phyloP scores from a whole-genome alignment of 1,140 invertebrate genomes.

The Atta colombica region DNA sequence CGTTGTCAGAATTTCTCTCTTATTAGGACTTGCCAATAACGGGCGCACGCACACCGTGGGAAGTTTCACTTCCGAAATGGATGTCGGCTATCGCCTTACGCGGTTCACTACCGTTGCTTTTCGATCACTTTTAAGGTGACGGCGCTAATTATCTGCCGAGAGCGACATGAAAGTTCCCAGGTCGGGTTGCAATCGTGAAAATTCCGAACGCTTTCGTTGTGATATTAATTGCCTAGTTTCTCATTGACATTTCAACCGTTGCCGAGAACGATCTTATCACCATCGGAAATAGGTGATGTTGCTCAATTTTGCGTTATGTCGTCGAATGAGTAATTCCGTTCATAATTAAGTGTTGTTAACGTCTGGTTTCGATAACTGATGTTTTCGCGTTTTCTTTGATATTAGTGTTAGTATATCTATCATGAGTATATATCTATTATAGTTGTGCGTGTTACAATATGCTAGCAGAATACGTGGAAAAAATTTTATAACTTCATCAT shows the following conservation, averaged over 20 bases:
- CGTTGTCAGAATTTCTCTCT: slow-evolving; percentile 51
- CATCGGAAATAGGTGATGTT: neutral
- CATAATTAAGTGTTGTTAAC: slow-evolving; percentile 9
- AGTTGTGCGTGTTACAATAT: neutral
- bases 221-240: slow-evolving; percentile 52
- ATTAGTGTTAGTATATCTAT: neutral
- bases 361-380: slow-evolving; percentile 2
- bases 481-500: neutral
- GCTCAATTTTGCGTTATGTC: slow-evolving; percentile 31
- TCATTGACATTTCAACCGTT: slow-evolving; percentile 27
- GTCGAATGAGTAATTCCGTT: neutral
- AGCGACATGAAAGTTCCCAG: slow-evolving; percentile 40
- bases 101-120: slow-evolving; percentile 9
- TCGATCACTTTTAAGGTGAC: slow-evolving; percentile 47
- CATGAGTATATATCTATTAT: too few relatives aligned
- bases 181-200: slow-evolving; percentile 5
- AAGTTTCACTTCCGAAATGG: slow-evolving; percentile 62
- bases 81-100: slow-evolving; percentile 27
- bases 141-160: slow-evolving; percentile 38
- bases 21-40: slow-evolving; percentile 58
- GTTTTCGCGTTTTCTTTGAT: neutral
- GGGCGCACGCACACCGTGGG: slow-evolving; percentile 45
- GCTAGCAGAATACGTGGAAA: neutral
- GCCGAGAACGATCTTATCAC: slow-evolving; percentile 5
- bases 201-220: neutral